These are phyloP conservation scores for Amphiduros pacificus DNA, from an alignment of 2,888 invertebrate genomes.

Conservation along the genomic window DNA sequence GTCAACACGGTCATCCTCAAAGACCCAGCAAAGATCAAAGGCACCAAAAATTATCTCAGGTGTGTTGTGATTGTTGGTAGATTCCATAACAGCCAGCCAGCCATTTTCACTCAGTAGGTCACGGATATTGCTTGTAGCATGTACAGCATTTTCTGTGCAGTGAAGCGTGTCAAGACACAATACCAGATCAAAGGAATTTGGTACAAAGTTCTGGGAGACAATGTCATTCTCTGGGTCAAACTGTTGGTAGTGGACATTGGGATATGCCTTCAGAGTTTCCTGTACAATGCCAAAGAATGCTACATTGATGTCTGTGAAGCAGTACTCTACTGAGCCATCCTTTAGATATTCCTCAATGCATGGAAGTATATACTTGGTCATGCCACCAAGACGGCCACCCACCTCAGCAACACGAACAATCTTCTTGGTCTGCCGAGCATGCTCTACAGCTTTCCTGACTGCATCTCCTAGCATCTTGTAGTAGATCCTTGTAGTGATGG, in stretches of 20 bases:
- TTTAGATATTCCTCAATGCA: background rate
- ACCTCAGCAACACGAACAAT: conserved; percentile 7
- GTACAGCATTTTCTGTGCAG: background rate
- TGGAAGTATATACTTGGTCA: conserved; percentile 1
- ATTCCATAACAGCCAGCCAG: conserved; percentile 13
- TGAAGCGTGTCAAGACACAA: conserved; percentile 12
- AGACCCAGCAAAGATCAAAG: conserved; percentile 14
- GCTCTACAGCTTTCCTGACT: background rate
- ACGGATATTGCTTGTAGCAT: conserved; percentile 2
- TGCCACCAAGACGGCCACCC: conserved; percentile 15
- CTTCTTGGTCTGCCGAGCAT: conserved; percentile 4
- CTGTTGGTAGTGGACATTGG: conserved; percentile 12
- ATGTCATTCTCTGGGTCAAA: conserved; percentile 8
- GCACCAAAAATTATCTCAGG: conserved; percentile 15
- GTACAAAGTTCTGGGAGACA: background rate
- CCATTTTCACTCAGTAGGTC: conserved; percentile 14
- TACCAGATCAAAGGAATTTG: conserved; percentile 6
- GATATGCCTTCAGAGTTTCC: conserved; percentile 6
- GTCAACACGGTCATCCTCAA: conserved; percentile 1
- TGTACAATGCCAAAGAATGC: conserved; percentile 9
- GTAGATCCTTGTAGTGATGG: conserved; percentile 11
- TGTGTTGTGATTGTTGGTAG: conserved; percentile 3
- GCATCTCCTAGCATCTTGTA: conserved; percentile 11
- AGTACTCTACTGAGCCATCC: conserved; percentile 6
- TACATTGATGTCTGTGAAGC: conserved; percentile 11